Evolutionary conservation across 2,888 invertebrate genomes (phyloP), one percentile per base, ranked within the genome.

Genomic region (Mythimna pallens): DNA sequence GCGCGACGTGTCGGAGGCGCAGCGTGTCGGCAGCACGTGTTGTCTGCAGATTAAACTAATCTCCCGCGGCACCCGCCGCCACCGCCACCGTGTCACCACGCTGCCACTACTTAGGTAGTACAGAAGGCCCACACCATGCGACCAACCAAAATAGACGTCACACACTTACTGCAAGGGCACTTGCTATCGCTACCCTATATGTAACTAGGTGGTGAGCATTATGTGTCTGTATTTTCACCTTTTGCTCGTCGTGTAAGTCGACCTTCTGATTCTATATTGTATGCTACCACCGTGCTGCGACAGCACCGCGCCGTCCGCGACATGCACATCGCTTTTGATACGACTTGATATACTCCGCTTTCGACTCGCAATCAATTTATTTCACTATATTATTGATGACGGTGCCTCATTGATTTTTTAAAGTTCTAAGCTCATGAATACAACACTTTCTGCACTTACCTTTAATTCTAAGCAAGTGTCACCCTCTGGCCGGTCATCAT

Each of bases 1-100:
- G 58, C n/a, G 75, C 30, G 22, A 68, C 62, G n/a, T 10, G 64
- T 22, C 52, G 52, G 36, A 6, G 58, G 22, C 40, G 22, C 47
- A 14, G 59, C 57, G 30, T 8, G 59, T 20, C 64, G 57, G 54
- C 25, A 14, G 77, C 79, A 63, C 81, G 83, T 73, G 83, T 65
- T 75, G 70, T 43, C 76, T 69, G 50, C 77, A 70, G 72, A 80
- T 78, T 77, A 69, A 71, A 78, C 81, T 78, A 83, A 83, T 80
- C 78, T 73, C 17, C 25, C 10, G 58, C 43, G 36, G 20, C 58
- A 34, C 50, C 50, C 73, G 40, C 52, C 62, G 57, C 64, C 25
- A 17, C 5, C 20, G n/a, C 17, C 34, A 12, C 22, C 20, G 36
- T 20, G 34, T n/a, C 70, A 20, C 14, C 43, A 57, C 50, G 52